Conservation (phyloP, 2,888 invertebrate genomes). For the Argyresthia albistria region DNA sequence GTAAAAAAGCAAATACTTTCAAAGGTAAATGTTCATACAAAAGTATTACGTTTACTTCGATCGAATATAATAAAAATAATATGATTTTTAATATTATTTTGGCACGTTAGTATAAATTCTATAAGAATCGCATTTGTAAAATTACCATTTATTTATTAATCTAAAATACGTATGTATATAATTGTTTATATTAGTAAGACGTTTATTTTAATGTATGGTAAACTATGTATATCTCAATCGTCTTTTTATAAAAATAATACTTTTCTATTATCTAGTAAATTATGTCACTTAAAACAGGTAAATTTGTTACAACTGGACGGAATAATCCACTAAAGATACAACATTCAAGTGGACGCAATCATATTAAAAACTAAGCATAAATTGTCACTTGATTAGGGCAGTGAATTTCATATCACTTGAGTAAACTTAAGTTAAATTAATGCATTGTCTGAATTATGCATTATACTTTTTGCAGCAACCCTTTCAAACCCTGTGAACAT, state of each 20-base stretch:
- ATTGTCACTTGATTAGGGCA: slow-evolving; percentile 5
- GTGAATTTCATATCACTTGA: slow-evolving; percentile 23
- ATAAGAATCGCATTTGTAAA: background rate
- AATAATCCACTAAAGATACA: background rate
- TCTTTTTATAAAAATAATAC: background rate
- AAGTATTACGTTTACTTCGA: background rate
- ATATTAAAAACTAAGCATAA: background rate
- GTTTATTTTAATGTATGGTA: too few relatives aligned
- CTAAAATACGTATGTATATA: background rate
- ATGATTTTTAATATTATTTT: slow-evolving; percentile 2
- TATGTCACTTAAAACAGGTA: slow-evolving; percentile 5
- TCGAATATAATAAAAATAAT: slow-evolving; percentile 19
- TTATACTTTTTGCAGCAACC: too few relatives aligned
- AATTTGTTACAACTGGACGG: slow-evolving; percentile 5
- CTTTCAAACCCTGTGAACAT: too few relatives aligned
- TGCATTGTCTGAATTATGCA: background rate
- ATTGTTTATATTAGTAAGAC: background rate
- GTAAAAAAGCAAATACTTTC: too few relatives aligned
- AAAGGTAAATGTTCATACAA: too few relatives aligned
- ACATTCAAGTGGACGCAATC: background rate
- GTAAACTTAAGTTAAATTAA: slow-evolving; percentile 14
- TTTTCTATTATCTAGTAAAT: background rate
- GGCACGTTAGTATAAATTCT: slow-evolving; percentile 5
- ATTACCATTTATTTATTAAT: background rate
- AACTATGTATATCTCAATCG: too few relatives aligned